Conservation (phyloP, 2,797 vertebrate genomes). For the Hipposideros larvatus region DNA sequence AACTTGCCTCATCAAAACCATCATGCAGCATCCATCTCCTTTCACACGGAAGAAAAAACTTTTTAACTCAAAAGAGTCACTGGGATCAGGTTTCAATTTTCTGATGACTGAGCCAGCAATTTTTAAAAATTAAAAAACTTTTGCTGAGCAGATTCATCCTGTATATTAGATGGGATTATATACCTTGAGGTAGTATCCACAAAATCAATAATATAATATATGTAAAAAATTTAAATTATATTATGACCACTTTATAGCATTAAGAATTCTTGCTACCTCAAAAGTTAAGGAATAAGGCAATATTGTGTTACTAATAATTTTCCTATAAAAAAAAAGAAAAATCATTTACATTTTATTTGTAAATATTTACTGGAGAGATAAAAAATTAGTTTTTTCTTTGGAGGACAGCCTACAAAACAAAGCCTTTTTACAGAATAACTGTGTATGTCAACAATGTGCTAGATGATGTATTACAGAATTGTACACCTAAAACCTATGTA, state of each 20-base stretch:
- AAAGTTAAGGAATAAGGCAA: conserved; percentile 25
- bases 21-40: not conserved
- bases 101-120: not conserved
- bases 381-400: conserved; percentile 41
- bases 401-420: not conserved
- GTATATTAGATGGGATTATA: not conserved
- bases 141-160: not conserved
- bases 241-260: not conserved
- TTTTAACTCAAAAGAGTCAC: not conserved
- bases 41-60: not conserved
- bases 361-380: conserved; percentile 29
- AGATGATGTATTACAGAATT: too few relatives aligned
- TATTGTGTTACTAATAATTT: not conserved
- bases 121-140: conserved; percentile 39
- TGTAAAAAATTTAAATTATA: conserved; percentile 45
- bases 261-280: conserved; percentile 38
- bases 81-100: conserved; percentile 13
- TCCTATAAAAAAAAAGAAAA: not conserved
- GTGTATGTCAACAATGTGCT: not conserved
- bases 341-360: conserved; percentile 16
- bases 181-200: not conserved
- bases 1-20: conserved; percentile 31
- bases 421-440: not conserved
- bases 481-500: too few relatives aligned
- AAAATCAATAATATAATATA: conserved; percentile 44